A percentile compares a stretch with the other conserved stretches of the same genome.
Conservation (phyloP, 2,797 vertebrate genomes). For the Lithobates sylvaticus region DNA sequence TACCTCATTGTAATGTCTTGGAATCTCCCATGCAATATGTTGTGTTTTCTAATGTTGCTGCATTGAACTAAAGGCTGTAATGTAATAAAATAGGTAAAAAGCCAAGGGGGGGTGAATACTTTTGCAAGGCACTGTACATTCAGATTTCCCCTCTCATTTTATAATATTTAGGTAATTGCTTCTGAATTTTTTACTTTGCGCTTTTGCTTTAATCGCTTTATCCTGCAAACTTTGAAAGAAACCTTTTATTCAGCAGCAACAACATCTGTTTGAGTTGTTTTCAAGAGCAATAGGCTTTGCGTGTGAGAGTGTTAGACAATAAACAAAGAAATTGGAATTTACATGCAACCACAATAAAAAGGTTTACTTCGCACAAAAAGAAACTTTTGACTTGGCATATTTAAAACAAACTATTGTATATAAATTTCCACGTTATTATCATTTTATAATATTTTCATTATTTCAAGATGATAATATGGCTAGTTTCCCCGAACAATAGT, state of each 20-base stretch:
- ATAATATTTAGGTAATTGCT: not conserved
- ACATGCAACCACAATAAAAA: slow-evolving; percentile 46
- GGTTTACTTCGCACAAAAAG: not conserved
- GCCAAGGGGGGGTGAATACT: too few relatives aligned
- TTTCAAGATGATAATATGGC: not conserved
- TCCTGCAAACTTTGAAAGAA: not conserved
- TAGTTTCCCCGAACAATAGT: not conserved
- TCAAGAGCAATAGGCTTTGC: slow-evolving; percentile 7
- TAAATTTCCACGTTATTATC: not conserved
- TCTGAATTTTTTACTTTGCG: not conserved
- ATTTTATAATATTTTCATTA: slow-evolving; percentile 3
- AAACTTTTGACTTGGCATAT: slow-evolving; percentile 27
- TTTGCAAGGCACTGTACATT: not conserved
- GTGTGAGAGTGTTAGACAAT: slow-evolving; percentile 12
- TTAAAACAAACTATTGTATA: slow-evolving; percentile 4
- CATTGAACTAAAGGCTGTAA: too few relatives aligned
- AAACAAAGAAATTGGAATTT: slow-evolving; percentile 41
- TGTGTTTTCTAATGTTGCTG: too few relatives aligned
- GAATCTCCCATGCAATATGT: too few relatives aligned
- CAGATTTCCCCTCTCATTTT: not conserved
- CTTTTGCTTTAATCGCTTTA: not conserved
- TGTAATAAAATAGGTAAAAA: too few relatives aligned
- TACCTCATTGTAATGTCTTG: too few relatives aligned
- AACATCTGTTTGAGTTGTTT: slow-evolving; percentile 18
- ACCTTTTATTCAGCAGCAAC: not conserved